These are phyloP conservation scores for Champsocephalus esox DNA, from an alignment of 2,797 vertebrate genomes.

Conservation along the genomic window DNA sequence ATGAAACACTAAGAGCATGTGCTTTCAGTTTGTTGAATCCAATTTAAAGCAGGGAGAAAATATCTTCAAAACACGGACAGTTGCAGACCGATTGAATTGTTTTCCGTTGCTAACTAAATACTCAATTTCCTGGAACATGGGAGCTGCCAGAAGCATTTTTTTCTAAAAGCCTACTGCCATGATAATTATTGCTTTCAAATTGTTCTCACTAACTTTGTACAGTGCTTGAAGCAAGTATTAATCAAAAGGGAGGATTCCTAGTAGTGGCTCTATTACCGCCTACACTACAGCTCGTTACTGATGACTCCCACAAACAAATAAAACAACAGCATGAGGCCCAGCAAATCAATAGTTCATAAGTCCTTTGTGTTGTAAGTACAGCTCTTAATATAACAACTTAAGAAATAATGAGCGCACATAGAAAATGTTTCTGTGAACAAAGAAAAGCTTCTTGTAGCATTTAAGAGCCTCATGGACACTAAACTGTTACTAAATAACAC, in stretches of 20 bases:
- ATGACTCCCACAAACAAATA: not conserved
- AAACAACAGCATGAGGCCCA: not conserved
- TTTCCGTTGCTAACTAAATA: not conserved
- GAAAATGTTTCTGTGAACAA: not conserved
- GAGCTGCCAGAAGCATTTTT: not conserved
- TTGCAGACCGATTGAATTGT: not conserved
- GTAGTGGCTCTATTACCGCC: not conserved
- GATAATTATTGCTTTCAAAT: conserved; percentile 2
- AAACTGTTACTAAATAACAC: conserved; percentile 2
- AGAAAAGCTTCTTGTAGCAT: not conserved
- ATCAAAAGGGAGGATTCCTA: not conserved
- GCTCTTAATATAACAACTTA: not conserved
- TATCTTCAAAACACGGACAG: not conserved
- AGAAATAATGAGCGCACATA: not conserved
- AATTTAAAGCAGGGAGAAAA: not conserved
- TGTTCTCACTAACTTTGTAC: not conserved
- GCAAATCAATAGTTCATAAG: conserved; percentile 5
- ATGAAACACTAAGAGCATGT: not conserved
- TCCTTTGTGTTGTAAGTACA: not conserved
- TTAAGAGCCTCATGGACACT: not conserved
- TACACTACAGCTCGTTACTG: not conserved
- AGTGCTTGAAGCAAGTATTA: not conserved
- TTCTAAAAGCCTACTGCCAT: too few relatives aligned
- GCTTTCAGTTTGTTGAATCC: not conserved
- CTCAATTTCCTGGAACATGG: not conserved